Conservation (phyloP, 2,888 invertebrate species). For the Heliconius hortense region DNA sequence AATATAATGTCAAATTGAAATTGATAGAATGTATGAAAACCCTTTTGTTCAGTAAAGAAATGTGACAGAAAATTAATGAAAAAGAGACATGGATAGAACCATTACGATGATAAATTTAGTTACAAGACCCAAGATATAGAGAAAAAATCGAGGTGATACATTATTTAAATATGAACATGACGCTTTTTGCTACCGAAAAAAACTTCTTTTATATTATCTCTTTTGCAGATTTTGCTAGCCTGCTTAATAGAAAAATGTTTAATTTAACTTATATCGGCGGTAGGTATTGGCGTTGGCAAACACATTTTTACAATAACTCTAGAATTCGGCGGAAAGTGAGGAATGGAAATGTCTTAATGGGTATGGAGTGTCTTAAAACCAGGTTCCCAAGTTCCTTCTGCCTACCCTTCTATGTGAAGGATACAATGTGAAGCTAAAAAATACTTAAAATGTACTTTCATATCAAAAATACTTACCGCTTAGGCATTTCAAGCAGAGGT, state of each 20-base stretch:
- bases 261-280: too few relatives aligned
- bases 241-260: too few relatives aligned
- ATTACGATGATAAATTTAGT: slow-evolving; percentile 9
- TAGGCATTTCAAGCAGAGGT: slow-evolving; percentile 74
- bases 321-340: too few relatives aligned
- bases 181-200: not conserved
- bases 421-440: too few relatives aligned
- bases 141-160: slow-evolving; percentile 14
- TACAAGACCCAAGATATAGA: slow-evolving; percentile 1
- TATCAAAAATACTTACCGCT: slow-evolving; percentile 52
- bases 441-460: too few relatives aligned
- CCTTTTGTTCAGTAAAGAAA: not conserved
- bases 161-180: slow-evolving; percentile 8
- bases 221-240: not conserved
- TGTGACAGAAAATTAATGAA: not conserved
- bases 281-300: too few relatives aligned
- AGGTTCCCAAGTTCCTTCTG: too few relatives aligned
- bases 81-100: not conserved
- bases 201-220: not conserved
- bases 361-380: too few relatives aligned
- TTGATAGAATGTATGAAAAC: not conserved
- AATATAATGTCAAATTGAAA: not conserved
- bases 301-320: too few relatives aligned
- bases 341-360: too few relatives aligned
- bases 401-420: too few relatives aligned